phyloP scores from a whole-genome alignment of 2,113 vertebrate genomes.

The Alligator mississippiensis region DNA sequence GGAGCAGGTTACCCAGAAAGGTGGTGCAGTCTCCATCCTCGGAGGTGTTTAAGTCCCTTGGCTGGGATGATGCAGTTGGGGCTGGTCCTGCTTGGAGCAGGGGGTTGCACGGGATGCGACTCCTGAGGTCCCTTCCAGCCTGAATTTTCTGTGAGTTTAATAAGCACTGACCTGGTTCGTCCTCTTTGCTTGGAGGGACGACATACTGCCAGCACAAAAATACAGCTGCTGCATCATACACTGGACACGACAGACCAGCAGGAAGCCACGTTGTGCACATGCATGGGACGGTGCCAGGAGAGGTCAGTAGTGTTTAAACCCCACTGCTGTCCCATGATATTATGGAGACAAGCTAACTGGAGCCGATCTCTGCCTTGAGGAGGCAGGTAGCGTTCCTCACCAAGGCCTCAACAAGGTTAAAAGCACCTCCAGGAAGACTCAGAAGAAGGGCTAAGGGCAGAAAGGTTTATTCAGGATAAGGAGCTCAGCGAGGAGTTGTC shows the following conservation, averaged over 20 bases:
- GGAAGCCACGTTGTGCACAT: neutral
- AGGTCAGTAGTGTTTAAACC: neutral
- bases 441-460: neutral
- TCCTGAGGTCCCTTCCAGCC: no score
- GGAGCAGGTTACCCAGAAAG: no score
- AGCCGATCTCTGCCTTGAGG: neutral
- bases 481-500: neutral
- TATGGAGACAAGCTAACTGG: neutral
- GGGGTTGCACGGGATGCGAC: no score
- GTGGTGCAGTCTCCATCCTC: no score
- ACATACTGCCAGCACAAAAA: constrained; percentile 11
- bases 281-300: neutral
- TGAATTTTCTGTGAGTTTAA: no score
- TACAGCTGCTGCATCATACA: neutral
- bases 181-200: constrained; percentile 41
- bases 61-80: no score
- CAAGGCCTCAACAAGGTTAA: neutral
- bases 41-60: no score
- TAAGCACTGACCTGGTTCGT: neutral
- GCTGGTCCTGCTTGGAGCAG: no score
- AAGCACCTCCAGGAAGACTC: neutral
- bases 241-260: neutral
- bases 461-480: neutral
- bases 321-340: neutral
- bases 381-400: neutral